Base-by-base conservation (phyloP, 2,888 invertebrate species). In the Ectemnius cavifrons region DNA sequence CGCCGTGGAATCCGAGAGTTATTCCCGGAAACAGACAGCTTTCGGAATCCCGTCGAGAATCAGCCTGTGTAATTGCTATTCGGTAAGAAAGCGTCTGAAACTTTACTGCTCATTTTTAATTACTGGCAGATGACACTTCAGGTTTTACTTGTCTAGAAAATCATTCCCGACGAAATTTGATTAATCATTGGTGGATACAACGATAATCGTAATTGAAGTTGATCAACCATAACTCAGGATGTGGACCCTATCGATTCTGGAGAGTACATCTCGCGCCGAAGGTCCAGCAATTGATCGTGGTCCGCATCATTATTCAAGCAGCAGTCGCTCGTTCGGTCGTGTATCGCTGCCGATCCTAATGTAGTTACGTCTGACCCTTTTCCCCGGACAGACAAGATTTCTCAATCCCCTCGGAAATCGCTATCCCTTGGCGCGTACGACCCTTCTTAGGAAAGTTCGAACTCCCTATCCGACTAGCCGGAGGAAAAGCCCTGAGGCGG, bases 61-160 rank as follows among this genome's bases (percentile, higher is more conserved):
- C 23, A 60, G 27, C 63, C 63, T 59, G 59, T 37, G 68, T 71
- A 71, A 68, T 72, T 56, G 23, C 63, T 46, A 65, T 73, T 59
- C 23, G 27, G 37, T 37, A 11, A 11, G 4, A 14, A 52, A 20
- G n/a, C n/a, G n/a, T 52, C 16, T 13, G 16, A 1, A 1, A 52
- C 14, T 52, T 11, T 11, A 16, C 18, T 14, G 37, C 16, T 47
- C 47, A 47, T 46, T 62, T 8, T 45, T 47, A 62, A 62, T 62
- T 46, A 46, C 46, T 62, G 46, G 46, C 46, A 4, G 45, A 20
- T 1, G 58, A 23, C 20, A 16, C 23, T 16, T 52, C 14, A 3
- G 16, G 16, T 6, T 13, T 13, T 16, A n/a, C 13, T 52, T 0
- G n/a, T 2, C 2, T 52, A 2, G 52, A 52, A 11, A 52, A 52